These are phyloP conservation scores for Drosophila arizonae DNA, from an alignment of 1,140 invertebrate genomes.

Conservation along the genomic window DNA sequence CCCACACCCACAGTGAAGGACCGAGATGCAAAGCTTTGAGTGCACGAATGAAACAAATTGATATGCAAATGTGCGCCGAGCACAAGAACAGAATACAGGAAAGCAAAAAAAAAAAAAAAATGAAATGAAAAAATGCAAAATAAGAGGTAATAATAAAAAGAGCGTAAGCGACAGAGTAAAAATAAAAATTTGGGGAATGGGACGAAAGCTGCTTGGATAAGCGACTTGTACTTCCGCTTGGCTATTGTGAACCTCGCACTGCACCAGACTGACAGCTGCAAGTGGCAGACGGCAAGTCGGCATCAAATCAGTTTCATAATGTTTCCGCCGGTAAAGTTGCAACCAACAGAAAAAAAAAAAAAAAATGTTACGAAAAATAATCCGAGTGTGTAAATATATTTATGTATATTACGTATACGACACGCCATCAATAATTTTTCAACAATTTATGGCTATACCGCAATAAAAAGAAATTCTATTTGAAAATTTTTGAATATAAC, in stretches of 20 bases:
- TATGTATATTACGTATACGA: conserved; percentile 59
- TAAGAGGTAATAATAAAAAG: conserved; percentile 66
- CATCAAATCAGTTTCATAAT: conserved; percentile 60
- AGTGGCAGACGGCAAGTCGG: conserved; percentile 46
- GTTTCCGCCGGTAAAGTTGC: conserved; percentile 43
- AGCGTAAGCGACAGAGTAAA: conserved; percentile 40
- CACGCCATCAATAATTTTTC: conserved; percentile 64
- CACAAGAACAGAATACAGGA: conserved; percentile 4
- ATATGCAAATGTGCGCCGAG: conserved; percentile 70
- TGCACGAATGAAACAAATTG: conserved; percentile 75
- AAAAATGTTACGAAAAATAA: conserved; percentile 21
- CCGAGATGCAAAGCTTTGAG: conserved; percentile 38
- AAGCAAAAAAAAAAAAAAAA: not conserved
- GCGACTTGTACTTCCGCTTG: conserved; percentile 67
- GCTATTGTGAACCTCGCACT: conserved; percentile 25
- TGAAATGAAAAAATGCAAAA: not conserved
- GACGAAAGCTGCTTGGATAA: conserved; percentile 61
- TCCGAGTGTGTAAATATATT: conserved; percentile 9
- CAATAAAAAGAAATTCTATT: conserved; percentile 36
- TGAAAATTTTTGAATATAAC: not conserved
- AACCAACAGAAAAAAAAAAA: not conserved
- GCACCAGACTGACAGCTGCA: conserved; percentile 58
- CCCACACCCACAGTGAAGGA: conserved; percentile 4
- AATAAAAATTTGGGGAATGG: not conserved
- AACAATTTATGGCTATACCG: conserved; percentile 32